These are phyloP conservation scores for Pedicia rivosa DNA, from an alignment of 2,888 invertebrate species.

Conservation along the genomic window DNA sequence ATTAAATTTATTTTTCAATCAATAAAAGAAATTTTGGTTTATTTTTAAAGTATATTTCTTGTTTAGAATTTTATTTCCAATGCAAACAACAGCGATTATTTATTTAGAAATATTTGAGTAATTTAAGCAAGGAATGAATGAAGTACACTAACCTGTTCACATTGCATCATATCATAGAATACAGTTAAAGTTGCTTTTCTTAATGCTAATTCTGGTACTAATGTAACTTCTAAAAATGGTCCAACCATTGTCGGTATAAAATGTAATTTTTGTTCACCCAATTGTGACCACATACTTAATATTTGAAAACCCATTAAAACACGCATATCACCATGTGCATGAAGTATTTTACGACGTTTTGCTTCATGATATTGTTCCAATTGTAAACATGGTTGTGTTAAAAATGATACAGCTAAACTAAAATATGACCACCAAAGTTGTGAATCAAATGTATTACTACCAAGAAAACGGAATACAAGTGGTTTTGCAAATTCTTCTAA, in stretches of 20 bases:
- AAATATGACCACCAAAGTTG: constrained; percentile 66
- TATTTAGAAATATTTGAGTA: too few species aligned
- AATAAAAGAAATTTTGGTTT: too few species aligned
- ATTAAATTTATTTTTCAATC: neutral
- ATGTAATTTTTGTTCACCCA: constrained; percentile 75
- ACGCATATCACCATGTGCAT: constrained; percentile 78
- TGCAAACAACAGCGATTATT: too few species aligned
- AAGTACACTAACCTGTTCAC: constrained; percentile 41
- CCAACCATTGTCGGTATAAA: constrained; percentile 89
- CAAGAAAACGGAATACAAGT: constrained; percentile 66
- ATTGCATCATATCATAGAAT: constrained; percentile 91
- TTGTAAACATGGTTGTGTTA: constrained; percentile 66
- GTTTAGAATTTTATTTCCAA: too few species aligned
- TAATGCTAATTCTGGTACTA: constrained; percentile 72
- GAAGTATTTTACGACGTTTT: constrained; percentile 58
- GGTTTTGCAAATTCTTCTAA: constrained; percentile 80
- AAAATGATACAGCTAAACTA: constrained; percentile 60
- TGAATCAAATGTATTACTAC: constrained; percentile 56
- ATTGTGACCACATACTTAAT: constrained; percentile 77
- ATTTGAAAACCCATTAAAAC: constrained; percentile 86
- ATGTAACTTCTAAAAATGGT: constrained; percentile 81
- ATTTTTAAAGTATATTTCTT: too few species aligned
- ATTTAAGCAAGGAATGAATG: too few species aligned
- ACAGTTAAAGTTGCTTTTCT: constrained; percentile 82
- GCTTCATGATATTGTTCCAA: constrained; percentile 67